Base-by-base conservation (phyloP, 2,888 invertebrate species). In the Acronicta leporina region DNA sequence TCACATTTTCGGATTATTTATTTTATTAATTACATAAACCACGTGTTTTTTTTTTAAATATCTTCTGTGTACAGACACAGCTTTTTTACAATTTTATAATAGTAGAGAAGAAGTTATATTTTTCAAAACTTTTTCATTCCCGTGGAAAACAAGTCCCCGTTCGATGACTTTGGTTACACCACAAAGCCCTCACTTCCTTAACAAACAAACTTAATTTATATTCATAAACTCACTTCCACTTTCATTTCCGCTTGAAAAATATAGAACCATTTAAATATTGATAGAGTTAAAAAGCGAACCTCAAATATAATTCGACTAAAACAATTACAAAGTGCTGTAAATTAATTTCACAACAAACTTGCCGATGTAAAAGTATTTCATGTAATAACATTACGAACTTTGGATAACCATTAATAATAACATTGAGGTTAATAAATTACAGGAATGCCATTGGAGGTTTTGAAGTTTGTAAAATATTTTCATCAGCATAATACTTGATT, bases 391-490 rank as follows among this genome's bases (percentile, higher is more conserved):
- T 67, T 47, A 52, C 0, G 20, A 63, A 68, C 41, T 68, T 68
- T 30, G 11, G 25, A 20, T 20, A 51, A 16, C 40, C 50, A 58
- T 71, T 51, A 56, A 54, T 71, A 61, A 61, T 52, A 52, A 49
- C 20, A 55, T 13, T 10, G 14, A 57, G 30, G 35, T 59, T 57
- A 42, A 63, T 59, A 55, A 66, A 63, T 62, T 62, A 69, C 50
- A 13, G 8, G 20, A 56, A 66, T 44, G n/a, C 41, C 33, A 42
- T 54, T 42, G 44, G 3, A 60, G 43, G 40, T 51, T 14, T 2
- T 2, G 0, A 42, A 47, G 13, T 27, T 49, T 4, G 0, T 14
- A 45, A 47, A 51, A 14, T 33, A 51, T 27, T 20, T 15, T 15
- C 15, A n/a, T 16, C 15, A 40, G 30, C 25, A 45, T 53, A 30